Conservation (phyloP, 1,140 invertebrate genomes). For the Carcinoscorpius rotundicauda region DNA sequence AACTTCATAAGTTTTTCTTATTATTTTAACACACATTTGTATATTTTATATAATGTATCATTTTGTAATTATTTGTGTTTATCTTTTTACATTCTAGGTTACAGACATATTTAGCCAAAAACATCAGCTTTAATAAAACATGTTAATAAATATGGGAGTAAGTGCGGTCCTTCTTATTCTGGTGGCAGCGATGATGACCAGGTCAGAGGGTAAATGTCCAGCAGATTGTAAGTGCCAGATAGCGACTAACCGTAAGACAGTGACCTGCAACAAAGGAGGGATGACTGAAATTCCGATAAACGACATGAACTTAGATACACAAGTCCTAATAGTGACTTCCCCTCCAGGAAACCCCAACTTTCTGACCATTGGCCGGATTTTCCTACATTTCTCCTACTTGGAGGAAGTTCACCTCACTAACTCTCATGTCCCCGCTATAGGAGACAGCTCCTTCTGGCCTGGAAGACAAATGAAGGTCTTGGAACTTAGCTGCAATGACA, state of each 20-base stretch:
- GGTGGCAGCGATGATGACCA: too few relatives aligned
- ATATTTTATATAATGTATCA: too few relatives aligned
- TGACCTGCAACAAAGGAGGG: conserved; percentile 42
- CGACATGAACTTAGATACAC: conserved; percentile 44
- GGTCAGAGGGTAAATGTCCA: conserved; percentile 19
- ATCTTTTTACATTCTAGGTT: too few relatives aligned
- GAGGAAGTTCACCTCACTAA: conserved; percentile 59
- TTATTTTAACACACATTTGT: too few relatives aligned
- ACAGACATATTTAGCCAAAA: too few relatives aligned
- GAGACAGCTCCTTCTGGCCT: conserved; percentile 62
- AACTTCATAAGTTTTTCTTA: too few relatives aligned
- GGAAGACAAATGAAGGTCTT: conserved; percentile 50
- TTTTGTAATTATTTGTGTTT: too few relatives aligned
- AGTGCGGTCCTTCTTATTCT: too few relatives aligned
- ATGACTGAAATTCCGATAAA: conserved; percentile 46
- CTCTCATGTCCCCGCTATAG: conserved; percentile 62
- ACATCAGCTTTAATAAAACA: too few relatives aligned
- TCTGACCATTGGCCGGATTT: conserved; percentile 58
- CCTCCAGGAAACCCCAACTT: conserved; percentile 48
- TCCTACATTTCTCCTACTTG: conserved; percentile 49
- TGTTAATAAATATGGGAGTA: too few relatives aligned
- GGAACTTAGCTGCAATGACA: conserved; percentile 61
- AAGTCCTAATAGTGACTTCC: conserved; percentile 54
- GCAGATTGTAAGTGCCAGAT: conserved; percentile 29
- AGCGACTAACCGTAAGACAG: conserved; percentile 25